These are phyloP conservation scores for Bubo blakistoni DNA, from an alignment of 2,113 vertebrate genomes.

Conservation along the genomic window DNA sequence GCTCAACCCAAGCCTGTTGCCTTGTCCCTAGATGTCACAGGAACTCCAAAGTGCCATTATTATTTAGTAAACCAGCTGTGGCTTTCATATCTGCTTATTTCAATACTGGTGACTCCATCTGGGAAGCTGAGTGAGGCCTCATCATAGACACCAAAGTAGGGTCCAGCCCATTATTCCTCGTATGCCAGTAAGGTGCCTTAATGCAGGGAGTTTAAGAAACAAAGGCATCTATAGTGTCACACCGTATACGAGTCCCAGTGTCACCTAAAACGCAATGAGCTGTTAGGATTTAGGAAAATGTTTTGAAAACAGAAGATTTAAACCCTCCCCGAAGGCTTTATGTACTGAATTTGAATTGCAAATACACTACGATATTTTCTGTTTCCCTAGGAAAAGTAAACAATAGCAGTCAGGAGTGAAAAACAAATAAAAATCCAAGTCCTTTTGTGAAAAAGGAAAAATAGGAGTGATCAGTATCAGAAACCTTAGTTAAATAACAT, in stretches of 20 bases:
- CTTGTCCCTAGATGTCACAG: not conserved
- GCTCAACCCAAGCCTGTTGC: not conserved
- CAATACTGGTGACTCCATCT: not conserved
- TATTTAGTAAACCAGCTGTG: not conserved
- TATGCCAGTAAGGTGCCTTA: not conserved
- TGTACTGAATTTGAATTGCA: conserved; percentile 2
- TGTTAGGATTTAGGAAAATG: not conserved
- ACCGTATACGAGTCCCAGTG: not conserved
- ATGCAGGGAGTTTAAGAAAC: not conserved
- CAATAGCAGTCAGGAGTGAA: not conserved
- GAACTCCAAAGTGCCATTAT: not conserved
- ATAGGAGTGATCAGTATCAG: not conserved
- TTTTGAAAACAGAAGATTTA: conserved; percentile 31
- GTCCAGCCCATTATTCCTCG: not conserved
- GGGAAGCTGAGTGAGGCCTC: not conserved
- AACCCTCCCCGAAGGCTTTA: not conserved
- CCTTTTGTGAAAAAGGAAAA: not conserved
- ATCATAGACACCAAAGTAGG: not conserved
- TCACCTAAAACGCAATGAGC: not conserved
- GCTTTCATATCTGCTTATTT: not conserved
- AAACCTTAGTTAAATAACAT: not conserved
- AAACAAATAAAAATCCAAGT: not conserved
- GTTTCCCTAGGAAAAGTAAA: not conserved
- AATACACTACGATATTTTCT: not conserved
- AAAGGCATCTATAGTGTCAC: not conserved